These are phyloP conservation scores for Trinectes maculatus DNA, from an alignment of 2,113 vertebrate species.

Conservation along the genomic window DNA sequence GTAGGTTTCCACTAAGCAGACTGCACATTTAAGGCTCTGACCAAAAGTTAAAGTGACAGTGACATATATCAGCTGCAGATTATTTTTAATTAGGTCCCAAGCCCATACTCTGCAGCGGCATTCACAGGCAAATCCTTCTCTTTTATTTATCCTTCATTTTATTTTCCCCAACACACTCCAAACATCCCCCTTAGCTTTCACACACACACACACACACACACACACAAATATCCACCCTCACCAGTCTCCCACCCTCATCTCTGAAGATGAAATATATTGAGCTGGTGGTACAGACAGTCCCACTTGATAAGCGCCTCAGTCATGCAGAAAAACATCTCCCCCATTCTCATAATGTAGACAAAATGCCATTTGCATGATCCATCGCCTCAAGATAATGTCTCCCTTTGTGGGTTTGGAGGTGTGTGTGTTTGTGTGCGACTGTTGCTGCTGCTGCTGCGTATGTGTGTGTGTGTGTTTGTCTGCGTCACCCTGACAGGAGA, in stretches of 20 bases:
- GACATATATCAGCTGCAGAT: neutral
- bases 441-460: no score
- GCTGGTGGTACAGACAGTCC: constrained; percentile 79
- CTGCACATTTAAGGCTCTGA: neutral
- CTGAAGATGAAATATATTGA: constrained; percentile 84
- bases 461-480: constrained; percentile 7
- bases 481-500: constrained; percentile 21
- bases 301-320: constrained; percentile 88
- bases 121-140: constrained; percentile 38
- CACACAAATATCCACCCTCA: constrained; percentile 33
- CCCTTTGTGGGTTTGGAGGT: constrained; percentile 57
- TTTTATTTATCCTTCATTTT: no score
- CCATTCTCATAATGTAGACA: constrained; percentile 89
- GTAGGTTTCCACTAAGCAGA: neutral
- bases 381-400: constrained; percentile 85
- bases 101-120: constrained; percentile 7
- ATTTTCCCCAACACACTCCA: constrained; percentile 32
- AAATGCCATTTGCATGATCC: constrained; percentile 91
- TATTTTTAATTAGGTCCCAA: neutral
- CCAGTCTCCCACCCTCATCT: constrained; percentile 52
- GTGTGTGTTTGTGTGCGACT: constrained; percentile 15
- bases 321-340: constrained; percentile 89
- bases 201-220: constrained; percentile 46
- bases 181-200: constrained; percentile 20
- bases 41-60: neutral